Evolutionary conservation across 2,888 invertebrate genomes (phyloP), one percentile per base, ranked within the genome.

Genomic region (Smittia aterrima): DNA sequence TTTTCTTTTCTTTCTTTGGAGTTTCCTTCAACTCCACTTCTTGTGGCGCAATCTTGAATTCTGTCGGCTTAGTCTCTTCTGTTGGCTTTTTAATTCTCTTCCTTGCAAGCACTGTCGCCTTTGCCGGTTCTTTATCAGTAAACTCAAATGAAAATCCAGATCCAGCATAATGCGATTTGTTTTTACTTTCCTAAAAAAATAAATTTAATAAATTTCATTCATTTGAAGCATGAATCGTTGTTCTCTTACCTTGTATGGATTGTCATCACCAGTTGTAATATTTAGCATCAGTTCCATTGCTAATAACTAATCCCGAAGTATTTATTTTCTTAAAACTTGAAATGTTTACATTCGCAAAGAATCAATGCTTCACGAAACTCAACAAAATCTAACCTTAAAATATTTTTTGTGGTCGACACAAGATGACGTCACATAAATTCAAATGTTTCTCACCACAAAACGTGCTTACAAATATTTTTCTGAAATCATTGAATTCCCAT

Each of bases 51-150:
- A 74, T 20, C 27, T 68, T 67, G 27, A 74, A 67, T n/a, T 71
- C 68, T 66, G 74, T 58, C 3, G 18, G 18, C 2, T 22, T 3
- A 27, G 22, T 25, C 24, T 64, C 64, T 20, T 53, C 41, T 27
- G 27, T 24, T 18, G 22, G 11, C 20, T 70, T 70, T 20, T 20
- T 53, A 1, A 22, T 18, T 27, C 54, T 78, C 64, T 78, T 79
- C 20, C 81, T 78, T 7, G 81, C 79, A 1, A 81, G 82, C 62
- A 82, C 66, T 11, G 9, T 66, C 0, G 83, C 83, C 76, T 82
- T 83, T 0, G 80, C 77, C 66, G 80, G 81, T 1, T 79, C 79
- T 41, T 78, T 77, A 20, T 77, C 78, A 0, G 78, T 79, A 66
- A 81, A 80, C 72, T 79, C 76, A 76, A 81, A 80, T 0, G 78